Percentiles rank a stretch among this genome's conserved stretches.
Evolutionary conservation across 1,140 invertebrate genomes (phyloP).

Genomic region (Drosophila navojoa): DNA sequence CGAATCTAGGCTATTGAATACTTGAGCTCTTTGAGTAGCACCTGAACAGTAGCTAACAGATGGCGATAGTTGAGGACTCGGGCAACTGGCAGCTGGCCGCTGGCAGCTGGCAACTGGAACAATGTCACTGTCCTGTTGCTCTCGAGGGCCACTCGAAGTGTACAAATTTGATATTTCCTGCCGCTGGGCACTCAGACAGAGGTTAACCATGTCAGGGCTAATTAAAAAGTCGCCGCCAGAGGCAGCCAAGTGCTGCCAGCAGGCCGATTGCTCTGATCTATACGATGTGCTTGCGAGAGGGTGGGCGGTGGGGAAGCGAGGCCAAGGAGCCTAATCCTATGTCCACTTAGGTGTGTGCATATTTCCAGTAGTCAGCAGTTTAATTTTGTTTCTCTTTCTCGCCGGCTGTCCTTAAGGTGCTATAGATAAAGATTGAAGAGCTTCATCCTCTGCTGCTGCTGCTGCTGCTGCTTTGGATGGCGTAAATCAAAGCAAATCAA

Average conservation of each 20-base stretch:
- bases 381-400: conserved; percentile 1
- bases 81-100: background rate
- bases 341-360: conserved; percentile 31
- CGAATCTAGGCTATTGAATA: background rate
- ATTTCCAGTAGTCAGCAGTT: conserved; percentile 40
- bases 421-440: conserved; percentile 14
- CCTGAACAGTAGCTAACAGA: background rate
- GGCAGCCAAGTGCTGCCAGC: conserved; percentile 25
- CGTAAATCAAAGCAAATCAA: conserved; percentile 47
- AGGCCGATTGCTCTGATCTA: conserved; percentile 11
- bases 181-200: background rate
- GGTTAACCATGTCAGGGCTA: conserved; percentile 20
- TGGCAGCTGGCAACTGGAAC: background rate
- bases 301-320: background rate
- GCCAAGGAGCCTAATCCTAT: background rate
- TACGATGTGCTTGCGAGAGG: too few relatives aligned
- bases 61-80: conserved; percentile 6
- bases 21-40: background rate
- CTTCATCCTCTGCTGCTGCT: background rate
- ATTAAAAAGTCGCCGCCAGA: conserved; percentile 35
- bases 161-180: conserved; percentile 7
- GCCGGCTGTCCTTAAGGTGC: conserved; percentile 30
- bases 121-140: conserved; percentile 39
- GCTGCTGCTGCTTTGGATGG: conserved; percentile 5
- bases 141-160: conserved; percentile 24